These are phyloP conservation scores for Gopherus flavomarginatus DNA, from an alignment of 2,113 vertebrate species.

Conservation along the genomic window DNA sequence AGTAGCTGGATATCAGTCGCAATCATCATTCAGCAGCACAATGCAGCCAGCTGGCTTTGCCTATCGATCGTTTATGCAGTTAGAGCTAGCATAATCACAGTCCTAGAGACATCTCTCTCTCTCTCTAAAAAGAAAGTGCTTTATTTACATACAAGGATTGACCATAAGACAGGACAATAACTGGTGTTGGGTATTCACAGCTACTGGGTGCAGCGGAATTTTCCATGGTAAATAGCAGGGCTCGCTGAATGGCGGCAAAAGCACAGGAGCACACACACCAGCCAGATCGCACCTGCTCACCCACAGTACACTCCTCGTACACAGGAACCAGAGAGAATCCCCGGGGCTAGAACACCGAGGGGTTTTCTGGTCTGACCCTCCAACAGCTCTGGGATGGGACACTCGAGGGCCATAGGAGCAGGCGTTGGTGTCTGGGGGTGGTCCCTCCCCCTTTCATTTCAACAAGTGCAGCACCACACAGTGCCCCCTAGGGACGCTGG, in stretches of 20 bases:
- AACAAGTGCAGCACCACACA: not conserved
- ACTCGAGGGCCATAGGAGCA: too few relatives aligned
- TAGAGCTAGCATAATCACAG: not conserved
- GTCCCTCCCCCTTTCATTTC: not conserved
- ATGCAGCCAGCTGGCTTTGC: not conserved
- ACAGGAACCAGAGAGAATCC: too few relatives aligned
- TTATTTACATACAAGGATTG: not conserved
- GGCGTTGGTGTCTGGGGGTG: fast-evolving
- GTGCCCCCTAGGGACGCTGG: not conserved
- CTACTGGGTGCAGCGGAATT: not conserved
- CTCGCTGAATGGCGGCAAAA: too few relatives aligned
- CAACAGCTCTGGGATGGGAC: not conserved
- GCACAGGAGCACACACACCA: not conserved
- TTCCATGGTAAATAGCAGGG: not conserved
- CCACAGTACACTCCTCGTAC: too few relatives aligned
- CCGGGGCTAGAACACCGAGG: too few relatives aligned
- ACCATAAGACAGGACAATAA: not conserved
- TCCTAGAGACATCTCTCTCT: not conserved
- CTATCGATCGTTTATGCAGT: not conserved
- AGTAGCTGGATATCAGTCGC: constrained; percentile 6
- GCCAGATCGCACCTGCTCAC: not conserved
- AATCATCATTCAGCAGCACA: constrained; percentile 18
- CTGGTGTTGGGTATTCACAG: not conserved
- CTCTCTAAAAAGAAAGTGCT: not conserved
- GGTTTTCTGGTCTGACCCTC: too few relatives aligned